Base-by-base conservation (phyloP, 2,888 invertebrate genomes). In the Drosophila paramelanica region DNA sequence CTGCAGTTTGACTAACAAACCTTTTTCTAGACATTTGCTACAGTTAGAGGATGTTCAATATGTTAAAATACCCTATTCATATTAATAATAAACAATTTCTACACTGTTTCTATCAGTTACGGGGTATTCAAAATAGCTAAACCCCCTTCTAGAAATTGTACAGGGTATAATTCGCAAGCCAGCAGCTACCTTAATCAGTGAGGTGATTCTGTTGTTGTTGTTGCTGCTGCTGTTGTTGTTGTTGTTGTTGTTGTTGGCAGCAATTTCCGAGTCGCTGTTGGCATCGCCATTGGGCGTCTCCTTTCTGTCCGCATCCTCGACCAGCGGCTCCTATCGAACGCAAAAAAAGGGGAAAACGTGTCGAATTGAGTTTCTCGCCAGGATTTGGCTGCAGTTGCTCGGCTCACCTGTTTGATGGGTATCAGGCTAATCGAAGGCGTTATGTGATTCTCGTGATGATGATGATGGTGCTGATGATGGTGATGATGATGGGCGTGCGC, bases 391-490 rank as follows among this genome's bases (percentile, higher is more conserved):
- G 41, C 10, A 11, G 8, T 1, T 13, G 13, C 23, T 13, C 6
- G 50, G 78, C 84, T 89, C 90, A 94, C 94, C 94, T 96, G 96
- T 92, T 97, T 97, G 79, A 97, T 97, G 66, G 97, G 97, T 93
- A 97, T 97, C 58, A 97, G 93, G 42, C 96, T 96, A 86, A 97
- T 97, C 75, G 96, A 97, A 23, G 97, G 97, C 83, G 96, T 96
- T 90, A 97, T 96, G 82, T 93, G 93, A 73, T 92, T 91, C 68
- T 93, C 93, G 60, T 89, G 89, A 76, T 92, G 92, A 62, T 89
- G 91, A 68, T 88, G 90, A 27, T 89, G 89, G 70, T 91, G 90
- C 42, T 77, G 79, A 57, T 88, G 88, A 73, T 91, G 91, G 65
- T 88, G 91, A 74, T 72, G 52, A 79, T 85, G 57, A 27, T 86